Evolutionary conservation across 35 echinoderm and acorn worm genomes (phyloP).

Genomic region (Stichopus chloronotus): DNA sequence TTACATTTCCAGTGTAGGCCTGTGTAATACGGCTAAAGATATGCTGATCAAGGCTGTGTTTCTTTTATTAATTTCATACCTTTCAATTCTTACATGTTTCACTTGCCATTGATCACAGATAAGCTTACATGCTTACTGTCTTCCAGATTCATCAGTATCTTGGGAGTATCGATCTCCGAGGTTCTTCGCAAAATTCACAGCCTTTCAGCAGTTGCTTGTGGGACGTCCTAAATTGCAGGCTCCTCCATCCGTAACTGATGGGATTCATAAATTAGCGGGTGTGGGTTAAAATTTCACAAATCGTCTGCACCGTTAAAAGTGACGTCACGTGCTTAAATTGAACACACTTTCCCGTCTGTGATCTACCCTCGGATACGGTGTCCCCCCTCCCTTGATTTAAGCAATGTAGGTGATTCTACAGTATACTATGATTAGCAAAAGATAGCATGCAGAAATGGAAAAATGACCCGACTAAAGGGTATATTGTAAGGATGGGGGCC

Average conservation of each 20-base stretch:
- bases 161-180: no score
- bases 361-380: not conserved
- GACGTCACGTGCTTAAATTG: not conserved
- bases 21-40: no score
- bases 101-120: no score
- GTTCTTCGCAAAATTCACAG: not conserved
- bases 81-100: no score
- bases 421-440: not conserved
- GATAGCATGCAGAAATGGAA: not conserved
- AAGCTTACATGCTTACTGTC: no score
- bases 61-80: no score
- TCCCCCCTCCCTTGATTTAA: not conserved
- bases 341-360: not conserved
- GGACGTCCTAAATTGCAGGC: not conserved
- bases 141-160: no score
- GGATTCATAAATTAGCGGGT: slow-evolving; percentile 7
- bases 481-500: not conserved
- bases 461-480: not conserved
- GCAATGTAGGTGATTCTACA: slow-evolving; percentile 19
- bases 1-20: no score
- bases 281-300: not conserved
- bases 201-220: slow-evolving; percentile 21
- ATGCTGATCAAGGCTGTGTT: no score
- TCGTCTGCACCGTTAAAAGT: not conserved
- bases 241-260: slow-evolving; percentile 23